A percentile compares a stretch with the other conserved stretches of the same genome.
phyloP scores from a whole-genome alignment of 2,888 invertebrate genomes.

The Pristionchus exspectatus region DNA sequence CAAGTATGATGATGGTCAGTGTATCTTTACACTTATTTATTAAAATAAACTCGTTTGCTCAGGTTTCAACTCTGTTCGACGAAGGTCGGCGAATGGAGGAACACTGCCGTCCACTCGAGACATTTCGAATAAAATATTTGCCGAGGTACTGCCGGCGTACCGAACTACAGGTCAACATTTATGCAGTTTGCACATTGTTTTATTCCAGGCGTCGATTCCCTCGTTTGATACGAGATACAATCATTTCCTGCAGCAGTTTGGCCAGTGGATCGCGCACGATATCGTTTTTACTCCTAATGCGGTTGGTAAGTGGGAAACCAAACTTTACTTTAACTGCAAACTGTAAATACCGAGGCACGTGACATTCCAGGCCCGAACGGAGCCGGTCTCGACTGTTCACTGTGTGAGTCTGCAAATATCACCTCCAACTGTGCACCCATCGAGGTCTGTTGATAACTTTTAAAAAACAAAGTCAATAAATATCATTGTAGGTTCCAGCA shows the following conservation, averaged over 20 bases:
- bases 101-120: constrained; percentile 4
- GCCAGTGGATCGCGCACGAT: constrained; percentile 95
- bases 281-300: constrained; percentile 91
- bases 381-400: constrained; percentile 74
- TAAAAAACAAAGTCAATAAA: neutral
- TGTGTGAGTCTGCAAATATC: constrained; percentile 90
- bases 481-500: constrained; percentile 80
- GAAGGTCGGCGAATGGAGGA: neutral
- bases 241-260: constrained; percentile 88
- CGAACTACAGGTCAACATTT: no score
- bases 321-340: no score
- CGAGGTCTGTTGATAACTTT: constrained; percentile 83
- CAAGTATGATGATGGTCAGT: constrained; percentile 84
- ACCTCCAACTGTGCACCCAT: constrained; percentile 96
- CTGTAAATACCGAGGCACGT: neutral
- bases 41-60: neutral
- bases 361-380: constrained; percentile 61
- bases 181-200: no score
- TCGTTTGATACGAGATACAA: constrained; percentile 61
- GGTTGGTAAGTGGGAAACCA: constrained; percentile 58
- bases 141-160: constrained; percentile 21
- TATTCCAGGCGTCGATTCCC: constrained; percentile 49
- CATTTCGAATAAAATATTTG: constrained; percentile 51
- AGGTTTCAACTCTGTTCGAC: constrained; percentile 53
- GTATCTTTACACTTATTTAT: no score